phyloP scores from a whole-genome alignment of 2,113 vertebrate genomes.

The Atrichornis clamosus region DNA sequence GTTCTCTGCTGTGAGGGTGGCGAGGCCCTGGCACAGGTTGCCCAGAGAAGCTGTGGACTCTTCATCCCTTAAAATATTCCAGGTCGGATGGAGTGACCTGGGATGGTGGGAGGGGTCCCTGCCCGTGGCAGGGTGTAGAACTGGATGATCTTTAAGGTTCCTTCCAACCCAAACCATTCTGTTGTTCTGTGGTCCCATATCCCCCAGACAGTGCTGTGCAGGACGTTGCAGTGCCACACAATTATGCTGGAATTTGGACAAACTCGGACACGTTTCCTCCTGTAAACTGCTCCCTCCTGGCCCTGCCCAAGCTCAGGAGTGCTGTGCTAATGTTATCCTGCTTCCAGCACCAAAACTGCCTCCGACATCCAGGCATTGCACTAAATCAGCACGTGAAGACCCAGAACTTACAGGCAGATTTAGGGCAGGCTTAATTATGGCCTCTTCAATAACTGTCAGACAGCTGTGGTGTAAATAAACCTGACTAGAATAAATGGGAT shows the following conservation, averaged over 20 bases:
- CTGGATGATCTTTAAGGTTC: too few relatives aligned
- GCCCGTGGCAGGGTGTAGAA: background rate
- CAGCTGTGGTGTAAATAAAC: background rate
- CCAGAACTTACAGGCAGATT: background rate
- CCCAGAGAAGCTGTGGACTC: background rate
- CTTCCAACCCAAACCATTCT: background rate
- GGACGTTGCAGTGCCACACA: background rate
- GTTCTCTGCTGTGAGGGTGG: too few relatives aligned
- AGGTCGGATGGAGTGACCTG: background rate
- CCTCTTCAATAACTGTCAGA: background rate
- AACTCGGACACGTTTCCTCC: background rate
- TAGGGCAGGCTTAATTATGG: background rate
- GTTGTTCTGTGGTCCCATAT: background rate
- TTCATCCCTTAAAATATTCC: background rate
- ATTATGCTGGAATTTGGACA: background rate
- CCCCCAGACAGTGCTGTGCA: background rate
- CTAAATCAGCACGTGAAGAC: background rate
- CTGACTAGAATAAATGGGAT: background rate
- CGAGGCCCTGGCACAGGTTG: background rate
- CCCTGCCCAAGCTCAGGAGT: rapidly evolving
- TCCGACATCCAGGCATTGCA: background rate
- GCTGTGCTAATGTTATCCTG: too few relatives aligned
- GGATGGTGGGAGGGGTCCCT: background rate
- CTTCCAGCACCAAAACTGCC: background rate
- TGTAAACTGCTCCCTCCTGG: background rate